Evolutionary conservation across 2,113 vertebrate species (phyloP), one percentile per base, ranked within the genome.

Genomic region (Tychaedon coryphoeus): DNA sequence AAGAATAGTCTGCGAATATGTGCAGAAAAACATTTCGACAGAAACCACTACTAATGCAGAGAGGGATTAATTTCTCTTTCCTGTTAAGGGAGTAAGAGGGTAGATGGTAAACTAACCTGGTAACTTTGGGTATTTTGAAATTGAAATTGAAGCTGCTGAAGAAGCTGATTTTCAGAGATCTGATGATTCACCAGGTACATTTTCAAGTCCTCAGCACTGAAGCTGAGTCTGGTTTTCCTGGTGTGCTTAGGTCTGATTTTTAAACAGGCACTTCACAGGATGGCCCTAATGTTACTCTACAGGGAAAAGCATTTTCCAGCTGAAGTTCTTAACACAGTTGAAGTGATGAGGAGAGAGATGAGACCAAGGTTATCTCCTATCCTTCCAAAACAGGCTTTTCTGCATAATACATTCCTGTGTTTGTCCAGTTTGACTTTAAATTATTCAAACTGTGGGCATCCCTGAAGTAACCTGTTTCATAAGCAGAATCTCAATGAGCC

Each of bases 361-460:
- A 94, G 70, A 85, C 58, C 12, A 64, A 86, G n/a, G 42, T 87
- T 87, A 82, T 90, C 62, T 90, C 11, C 70, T 53, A 5, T 53
- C 34, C 36, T 90, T 89, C 66, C 58, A 78, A 31, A 91, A 54
- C 6, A 43, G 42, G 24, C n/a, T 79, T 76, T 91, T 88, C 47
- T 91, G 74, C 50, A 40, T 82, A 86, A 66, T 87, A 20, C 42
- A 36, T 83, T 88, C 47, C 40, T 73, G 34, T 76, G 47, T 83
- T 91, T 96, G 81, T 92, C 84, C 81, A 79, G 66, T 91, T 90
- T 92, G 81, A 66, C 74, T 95, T 95, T 70, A 91, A 95, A 85
- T 87, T 69, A 87, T 87, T 92, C 65, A 89, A 75, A 89, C 16
- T 57, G 3, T 58, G 43, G 36, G 28, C 67, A 77, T 84, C 82